These are phyloP conservation scores for Paedocypris sp. DNA, from an alignment of 2,113 vertebrate species.

Conservation along the genomic window DNA sequence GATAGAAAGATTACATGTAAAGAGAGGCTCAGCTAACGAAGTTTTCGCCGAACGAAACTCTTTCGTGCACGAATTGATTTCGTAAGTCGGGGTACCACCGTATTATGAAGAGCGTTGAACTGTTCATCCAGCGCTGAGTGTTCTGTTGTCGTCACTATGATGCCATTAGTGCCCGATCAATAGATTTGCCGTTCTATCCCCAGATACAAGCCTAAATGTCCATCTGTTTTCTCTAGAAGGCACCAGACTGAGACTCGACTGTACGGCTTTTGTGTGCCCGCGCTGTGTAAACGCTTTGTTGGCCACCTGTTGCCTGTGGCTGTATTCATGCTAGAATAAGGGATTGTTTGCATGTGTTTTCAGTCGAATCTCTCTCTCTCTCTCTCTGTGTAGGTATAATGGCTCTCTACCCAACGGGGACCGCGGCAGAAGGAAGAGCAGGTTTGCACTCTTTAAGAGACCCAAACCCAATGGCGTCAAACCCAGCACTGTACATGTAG, in stretches of 20 bases:
- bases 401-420: constrained; percentile 96
- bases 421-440: constrained; percentile 92
- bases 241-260: background rate
- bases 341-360: background rate
- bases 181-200: background rate
- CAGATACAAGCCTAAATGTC: background rate
- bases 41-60: too few relatives aligned
- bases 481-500: constrained; percentile 93
- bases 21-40: too few relatives aligned
- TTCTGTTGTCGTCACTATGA: too few relatives aligned
- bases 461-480: constrained; percentile 95
- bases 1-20: too few relatives aligned
- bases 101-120: background rate
- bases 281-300: background rate
- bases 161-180: too few relatives aligned
- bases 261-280: background rate
- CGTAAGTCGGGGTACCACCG: too few relatives aligned
- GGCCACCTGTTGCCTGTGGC: background rate
- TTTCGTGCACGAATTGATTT: too few relatives aligned
- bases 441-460: constrained; percentile 91
- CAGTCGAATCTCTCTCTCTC: background rate
- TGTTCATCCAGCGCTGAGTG: too few relatives aligned
- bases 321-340: background rate
- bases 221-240: background rate
- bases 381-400: constrained; percentile 76